A percentile compares a stretch with the other conserved stretches of the same genome.
Evolutionary conservation across 2,888 invertebrate genomes (phyloP).

Genomic region (Andricus curvator): DNA sequence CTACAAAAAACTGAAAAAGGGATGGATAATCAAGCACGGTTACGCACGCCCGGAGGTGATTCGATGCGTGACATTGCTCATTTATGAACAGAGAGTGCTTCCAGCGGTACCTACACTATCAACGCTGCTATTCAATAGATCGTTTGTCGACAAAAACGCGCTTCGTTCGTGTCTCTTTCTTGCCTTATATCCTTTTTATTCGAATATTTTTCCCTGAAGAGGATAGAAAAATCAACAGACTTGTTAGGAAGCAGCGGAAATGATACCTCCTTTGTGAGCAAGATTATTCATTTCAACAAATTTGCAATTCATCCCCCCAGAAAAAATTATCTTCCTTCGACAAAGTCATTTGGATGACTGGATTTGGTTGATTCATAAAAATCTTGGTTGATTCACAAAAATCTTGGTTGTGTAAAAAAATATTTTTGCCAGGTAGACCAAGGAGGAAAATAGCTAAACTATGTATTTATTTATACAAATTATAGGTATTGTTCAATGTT

Average conservation of each 20-base stretch:
- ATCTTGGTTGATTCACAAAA: no score
- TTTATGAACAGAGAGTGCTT: slow-evolving; percentile 51
- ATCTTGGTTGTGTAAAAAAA: no score
- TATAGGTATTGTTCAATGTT: no score
- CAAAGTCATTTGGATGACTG: no score
- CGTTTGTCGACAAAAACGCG: slow-evolving; percentile 32
- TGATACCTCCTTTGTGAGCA: not conserved
- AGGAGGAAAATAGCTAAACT: no score
- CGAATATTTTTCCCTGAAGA: not conserved
- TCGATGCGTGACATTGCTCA: slow-evolving; percentile 72
- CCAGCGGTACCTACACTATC: slow-evolving; percentile 31
- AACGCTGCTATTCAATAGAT: slow-evolving; percentile 28
- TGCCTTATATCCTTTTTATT: slow-evolving; percentile 7
- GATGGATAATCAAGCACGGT: slow-evolving; percentile 62
- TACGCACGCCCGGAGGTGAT: slow-evolving; percentile 67
- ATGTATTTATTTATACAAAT: no score
- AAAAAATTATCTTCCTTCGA: no score
- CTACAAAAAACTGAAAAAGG: slow-evolving; percentile 55
- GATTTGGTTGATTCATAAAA: no score
- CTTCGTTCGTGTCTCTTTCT: not conserved
- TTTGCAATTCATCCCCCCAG: not conserved
- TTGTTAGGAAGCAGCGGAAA: slow-evolving; percentile 27
- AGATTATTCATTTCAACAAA: not conserved
- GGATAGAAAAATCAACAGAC: slow-evolving; percentile 23
- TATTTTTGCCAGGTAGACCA: no score